These are phyloP conservation scores for Callimico goeldii DNA, from an alignment of 2,797 vertebrate genomes.

Conservation along the genomic window DNA sequence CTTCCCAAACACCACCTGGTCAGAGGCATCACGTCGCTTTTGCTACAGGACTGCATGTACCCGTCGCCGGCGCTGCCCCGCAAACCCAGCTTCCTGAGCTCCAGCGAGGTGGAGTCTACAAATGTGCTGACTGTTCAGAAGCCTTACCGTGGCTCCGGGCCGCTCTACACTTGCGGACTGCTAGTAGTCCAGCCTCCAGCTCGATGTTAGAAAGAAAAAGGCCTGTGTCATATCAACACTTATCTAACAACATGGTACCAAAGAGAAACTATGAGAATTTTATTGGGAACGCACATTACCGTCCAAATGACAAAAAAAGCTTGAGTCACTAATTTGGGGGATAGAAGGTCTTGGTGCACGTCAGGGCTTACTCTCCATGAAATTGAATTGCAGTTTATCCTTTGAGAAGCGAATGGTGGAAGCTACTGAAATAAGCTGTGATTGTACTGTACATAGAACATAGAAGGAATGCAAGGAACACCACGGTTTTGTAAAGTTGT, in stretches of 20 bases:
- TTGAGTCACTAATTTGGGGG: slow-evolving; percentile 81
- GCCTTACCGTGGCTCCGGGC: slow-evolving; percentile 86
- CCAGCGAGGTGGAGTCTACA: slow-evolving; percentile 84
- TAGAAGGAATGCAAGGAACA: slow-evolving; percentile 81
- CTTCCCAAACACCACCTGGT: slow-evolving; percentile 84
- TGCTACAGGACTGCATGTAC: slow-evolving; percentile 83
- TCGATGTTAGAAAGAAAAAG: slow-evolving; percentile 89
- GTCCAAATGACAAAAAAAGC: slow-evolving; percentile 90
- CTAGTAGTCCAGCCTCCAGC: slow-evolving; percentile 83
- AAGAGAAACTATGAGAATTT: slow-evolving; percentile 88
- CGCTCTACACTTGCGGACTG: slow-evolving; percentile 85
- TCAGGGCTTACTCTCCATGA: slow-evolving; percentile 65
- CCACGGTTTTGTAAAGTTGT: slow-evolving; percentile 87
- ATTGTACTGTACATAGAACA: slow-evolving; percentile 79
- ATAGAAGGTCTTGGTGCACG: slow-evolving; percentile 74
- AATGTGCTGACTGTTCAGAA: slow-evolving; percentile 88
- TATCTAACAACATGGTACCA: slow-evolving; percentile 87
- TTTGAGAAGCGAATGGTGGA: slow-evolving; percentile 79
- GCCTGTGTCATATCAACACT: slow-evolving; percentile 90
- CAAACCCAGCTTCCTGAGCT: slow-evolving; percentile 80
- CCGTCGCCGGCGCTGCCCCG: slow-evolving; percentile 77
- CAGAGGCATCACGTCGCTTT: slow-evolving; percentile 82
- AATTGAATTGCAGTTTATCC: slow-evolving; percentile 73
- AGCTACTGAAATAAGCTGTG: slow-evolving; percentile 87
- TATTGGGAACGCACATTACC: slow-evolving; percentile 86